A percentile compares a stretch with the other conserved stretches of the same genome.
Evolutionary conservation across 2,113 vertebrate genomes (phyloP).

Genomic region (Phylloscopus trochiloides): DNA sequence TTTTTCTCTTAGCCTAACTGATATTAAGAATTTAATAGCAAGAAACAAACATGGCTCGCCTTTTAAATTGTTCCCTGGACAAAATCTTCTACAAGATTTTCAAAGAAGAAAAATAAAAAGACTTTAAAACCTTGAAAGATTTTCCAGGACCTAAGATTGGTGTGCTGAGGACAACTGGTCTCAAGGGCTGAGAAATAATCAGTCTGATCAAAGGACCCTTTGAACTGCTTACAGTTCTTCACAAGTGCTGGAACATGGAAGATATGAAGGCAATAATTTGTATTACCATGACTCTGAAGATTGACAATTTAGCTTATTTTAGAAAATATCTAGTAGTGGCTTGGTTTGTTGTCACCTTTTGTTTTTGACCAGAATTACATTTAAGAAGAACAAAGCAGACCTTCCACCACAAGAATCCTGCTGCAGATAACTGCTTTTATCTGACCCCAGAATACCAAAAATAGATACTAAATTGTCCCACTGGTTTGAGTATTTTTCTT

Average conservation of each 20-base stretch:
- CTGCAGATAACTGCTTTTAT: not conserved
- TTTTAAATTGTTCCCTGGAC: not conserved
- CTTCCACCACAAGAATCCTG: not conserved
- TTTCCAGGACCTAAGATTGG: not conserved
- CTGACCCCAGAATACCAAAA: not conserved
- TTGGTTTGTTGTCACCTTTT: not conserved
- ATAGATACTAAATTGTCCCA: not conserved
- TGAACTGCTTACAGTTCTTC: not conserved
- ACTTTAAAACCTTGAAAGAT: not conserved
- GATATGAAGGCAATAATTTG: not conserved
- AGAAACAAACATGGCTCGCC: not conserved
- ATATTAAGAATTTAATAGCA: not conserved
- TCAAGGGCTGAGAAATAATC: not conserved
- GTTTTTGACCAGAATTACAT: not conserved
- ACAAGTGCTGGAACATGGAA: not conserved
- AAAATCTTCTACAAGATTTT: not conserved
- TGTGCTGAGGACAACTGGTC: not conserved
- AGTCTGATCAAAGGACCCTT: not conserved
- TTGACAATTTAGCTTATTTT: not conserved
- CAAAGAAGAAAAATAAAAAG: not conserved
- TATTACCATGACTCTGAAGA: not conserved
- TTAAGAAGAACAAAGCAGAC: not conserved
- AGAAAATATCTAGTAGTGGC: not conserved
- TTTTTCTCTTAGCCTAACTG: not conserved
- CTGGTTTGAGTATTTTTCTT: not conserved